Base-by-base conservation (phyloP, 2,797 vertebrate genomes). In the Cyprinodon diabolis region DNA sequence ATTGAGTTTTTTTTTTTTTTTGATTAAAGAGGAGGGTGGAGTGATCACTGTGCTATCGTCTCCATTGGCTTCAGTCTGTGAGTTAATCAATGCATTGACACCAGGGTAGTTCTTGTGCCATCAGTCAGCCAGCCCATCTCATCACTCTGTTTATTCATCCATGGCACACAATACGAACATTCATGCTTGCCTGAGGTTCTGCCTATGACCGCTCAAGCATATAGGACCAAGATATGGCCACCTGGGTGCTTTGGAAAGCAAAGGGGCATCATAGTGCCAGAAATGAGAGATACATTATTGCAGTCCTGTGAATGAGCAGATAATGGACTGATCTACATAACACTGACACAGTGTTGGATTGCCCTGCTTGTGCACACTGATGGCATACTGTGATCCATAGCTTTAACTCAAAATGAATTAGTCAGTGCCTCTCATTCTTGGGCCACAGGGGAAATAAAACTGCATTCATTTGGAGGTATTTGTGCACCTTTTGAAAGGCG, bases 281-380 rank as follows among this genome's bases (percentile, higher is more conserved):
- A 47, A 76, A 69, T 75, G 72, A 77, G 65, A 77, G 77, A 84
- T 70, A 77, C 68, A 81, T 89, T 78, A 82, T 84, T 80, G 76
- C 79, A 86, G 78, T 79, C 71, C 73, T 69, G 78, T 65, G 87
- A 88, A 86, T 80, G 75, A 86, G 80, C 78, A 82, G 84, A 91
- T 93, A 93, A 93, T 93, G 78, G 88, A 56, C 88, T 93, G 85
- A 91, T 93, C 87, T 94, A 87, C 93, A 93, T 92, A 91, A 89
- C 84, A 90, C 83, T 84, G 84, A 91, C 90, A 85, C 62, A 69
- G 62, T 76, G 81, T 86, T 88, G 83, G 84, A 83, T 81, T 78
- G 77, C 84, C 79, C 80, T 85, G 73, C 81, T 82, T 74, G 72
- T 52, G 35, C 72, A 75, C 70, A 63, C 82, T 67, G 75, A 84